Evolutionary conservation across 2,888 invertebrate species (phyloP), one percentile per base, ranked within the genome.

Genomic region (Sinhomidia bicolor): DNA sequence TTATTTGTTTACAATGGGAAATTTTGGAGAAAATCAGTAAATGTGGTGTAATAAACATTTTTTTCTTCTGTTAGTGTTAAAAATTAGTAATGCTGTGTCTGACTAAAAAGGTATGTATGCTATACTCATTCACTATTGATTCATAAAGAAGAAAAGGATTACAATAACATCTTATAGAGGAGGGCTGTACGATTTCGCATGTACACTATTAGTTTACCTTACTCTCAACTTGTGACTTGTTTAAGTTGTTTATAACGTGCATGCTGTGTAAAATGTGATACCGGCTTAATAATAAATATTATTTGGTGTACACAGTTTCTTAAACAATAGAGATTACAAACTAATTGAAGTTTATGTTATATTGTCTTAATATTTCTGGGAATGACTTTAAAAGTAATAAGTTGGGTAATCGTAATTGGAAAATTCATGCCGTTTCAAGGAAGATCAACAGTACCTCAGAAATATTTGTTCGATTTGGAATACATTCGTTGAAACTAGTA

Each of bases 121-220:
- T 3, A 10, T 17, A 54, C 10, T 54, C 17, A 29, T 17, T 76
- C 32, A 54, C 57, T 12, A 57, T 36, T 78, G 54, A 78, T 78
- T 78, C 32, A 7, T 51, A 51, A 47, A n/a, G 17, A 51, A 29
- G 76, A 71, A 71, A 44, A 76, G 17, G 68, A 80, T 62, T 17
- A 86, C 81, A 84, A 36, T 54, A 68, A 14, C 57, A 80, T 32
- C 71, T 76, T 47, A 82, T 60, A 62, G 54, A 87, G 82, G 87
- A 87, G 87, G 87, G 82, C 81, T 87, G 62, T 87, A 87, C 41
- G 82, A 87, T 87, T 87, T 81, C 51, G n/a, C 68, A 74, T 81
- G 80, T 74, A 71, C 85, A 79, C 7, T 51, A n/a, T 71, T 81
- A 71, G 68, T 71, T 68, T 51, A 80, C 44, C n/a, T 26, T 44